phyloP scores from a whole-genome alignment of 2,113 vertebrate species.

The Ceyx margarethae region DNA sequence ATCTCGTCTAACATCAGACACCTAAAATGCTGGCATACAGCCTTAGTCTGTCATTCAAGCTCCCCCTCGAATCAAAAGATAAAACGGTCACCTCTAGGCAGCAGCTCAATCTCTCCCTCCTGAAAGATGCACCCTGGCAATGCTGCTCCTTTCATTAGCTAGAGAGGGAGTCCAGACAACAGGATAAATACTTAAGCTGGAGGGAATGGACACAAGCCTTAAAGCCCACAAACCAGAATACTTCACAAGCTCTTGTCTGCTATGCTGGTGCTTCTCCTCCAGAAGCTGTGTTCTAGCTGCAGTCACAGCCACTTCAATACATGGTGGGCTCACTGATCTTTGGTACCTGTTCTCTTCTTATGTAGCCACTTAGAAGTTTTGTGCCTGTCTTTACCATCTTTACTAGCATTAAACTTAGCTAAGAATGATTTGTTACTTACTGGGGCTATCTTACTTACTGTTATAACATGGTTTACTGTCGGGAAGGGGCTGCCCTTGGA shows the following conservation, averaged over 20 bases:
- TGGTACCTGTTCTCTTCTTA: not conserved
- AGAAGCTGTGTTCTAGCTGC: not conserved
- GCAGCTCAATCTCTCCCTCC: not conserved
- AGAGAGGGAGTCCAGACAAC: not conserved
- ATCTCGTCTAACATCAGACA: not conserved
- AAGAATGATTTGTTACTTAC: not conserved
- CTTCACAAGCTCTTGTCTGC: not conserved
- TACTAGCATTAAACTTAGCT: not conserved
- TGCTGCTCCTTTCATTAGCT: not conserved
- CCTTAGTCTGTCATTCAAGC: not conserved
- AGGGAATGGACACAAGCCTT: not conserved
- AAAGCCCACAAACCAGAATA: not conserved
- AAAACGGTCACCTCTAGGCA: not conserved
- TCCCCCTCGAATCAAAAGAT: not conserved
- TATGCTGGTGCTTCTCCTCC: not conserved
- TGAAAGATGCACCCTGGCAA: not conserved
- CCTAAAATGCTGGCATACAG: not conserved
- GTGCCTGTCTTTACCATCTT: not conserved
- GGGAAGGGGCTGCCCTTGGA: constrained; percentile 51
- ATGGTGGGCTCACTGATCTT: not conserved
- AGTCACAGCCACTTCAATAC: not conserved
- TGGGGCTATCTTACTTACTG: constrained; percentile 64
- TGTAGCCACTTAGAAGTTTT: not conserved
- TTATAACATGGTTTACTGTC: constrained; percentile 70
- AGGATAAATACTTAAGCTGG: not conserved